Base-by-base conservation (phyloP, 2,888 invertebrate genomes). In the Ophion ellenae region DNA sequence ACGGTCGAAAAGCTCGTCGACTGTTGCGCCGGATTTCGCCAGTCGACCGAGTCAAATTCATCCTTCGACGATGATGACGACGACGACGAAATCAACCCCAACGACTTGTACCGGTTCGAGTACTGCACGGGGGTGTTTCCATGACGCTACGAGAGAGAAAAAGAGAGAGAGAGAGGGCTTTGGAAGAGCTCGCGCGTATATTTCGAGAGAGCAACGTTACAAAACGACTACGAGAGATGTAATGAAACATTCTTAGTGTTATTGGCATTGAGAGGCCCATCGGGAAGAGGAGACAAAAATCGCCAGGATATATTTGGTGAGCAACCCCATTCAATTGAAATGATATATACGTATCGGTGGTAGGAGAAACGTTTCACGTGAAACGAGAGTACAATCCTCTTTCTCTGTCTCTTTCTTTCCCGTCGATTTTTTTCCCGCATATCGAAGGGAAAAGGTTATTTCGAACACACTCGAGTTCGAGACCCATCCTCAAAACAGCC, bases 161-260 rank as follows among this genome's bases (percentile, higher is more conserved):
- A 36, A 53, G 45, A 28, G 47, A 14, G 24, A 14, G 24, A 64
- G 45, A 63, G 45, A 63, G 74, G 76, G 64, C 47, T 69, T 74
- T 57, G 57, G 36, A 20, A 57, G 73, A 32, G 17, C 9, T 67
- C 63, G 53, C 47, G 64, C 78, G 75, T 81, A 64, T 67, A 73
- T 85, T 82, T 83, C 71, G 83, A 88, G 86, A 87, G 81, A 88
- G 86, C 86, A 86, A 87, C 87, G 90, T 90, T 89, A 87, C 81
- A 81, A 86, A 90, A 89, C 91, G 90, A 90, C 88, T 90, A 87
- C 87, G 89, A 86, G 87, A 91, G 89, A 91, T 93, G 90, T 93
- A 93, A 93, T 93, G 93, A 93, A 93, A 92, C 91, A 90, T 91
- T 93, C 91, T 93, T 90, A 92, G 88, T 89, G 88, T 90, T 89